A percentile compares a stretch with the other conserved stretches of the same genome.
Evolutionary conservation across 2,888 invertebrate genomes (phyloP).

Genomic region (Alitta virens): DNA sequence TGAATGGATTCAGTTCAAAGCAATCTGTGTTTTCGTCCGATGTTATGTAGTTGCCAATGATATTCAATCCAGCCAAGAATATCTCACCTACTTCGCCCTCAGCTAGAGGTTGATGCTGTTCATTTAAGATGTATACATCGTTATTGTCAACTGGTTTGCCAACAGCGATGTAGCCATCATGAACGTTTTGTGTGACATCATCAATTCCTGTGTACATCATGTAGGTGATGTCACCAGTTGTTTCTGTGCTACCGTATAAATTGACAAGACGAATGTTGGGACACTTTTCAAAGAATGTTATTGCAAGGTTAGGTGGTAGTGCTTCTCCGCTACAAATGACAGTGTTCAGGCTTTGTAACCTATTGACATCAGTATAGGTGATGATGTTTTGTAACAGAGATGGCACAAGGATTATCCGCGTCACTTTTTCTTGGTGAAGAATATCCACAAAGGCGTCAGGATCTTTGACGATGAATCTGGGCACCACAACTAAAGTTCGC

Average conservation of each 20-base stretch:
- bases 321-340: slow-evolving; percentile 90
- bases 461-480: slow-evolving; percentile 73
- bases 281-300: slow-evolving; percentile 70
- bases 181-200: slow-evolving; percentile 32
- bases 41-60: slow-evolving; percentile 72
- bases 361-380: slow-evolving; percentile 1
- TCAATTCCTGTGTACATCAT: slow-evolving; percentile 65
- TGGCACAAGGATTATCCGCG: slow-evolving; percentile 69
- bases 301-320: slow-evolving; percentile 69
- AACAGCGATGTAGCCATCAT: slow-evolving; percentile 74
- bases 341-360: slow-evolving; percentile 58
- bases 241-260: slow-evolving; percentile 88
- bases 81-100: slow-evolving; percentile 78
- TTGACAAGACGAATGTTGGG: slow-evolving; percentile 58
- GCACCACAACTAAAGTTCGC: slow-evolving; percentile 70
- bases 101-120: slow-evolving; percentile 68
- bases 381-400: slow-evolving; percentile 64
- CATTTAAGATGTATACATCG: slow-evolving; percentile 76
- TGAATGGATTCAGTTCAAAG: not conserved
- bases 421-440: slow-evolving; percentile 65
- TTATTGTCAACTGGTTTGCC: slow-evolving; percentile 79
- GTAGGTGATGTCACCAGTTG: slow-evolving; percentile 87
- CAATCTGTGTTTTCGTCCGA: not conserved
- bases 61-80: slow-evolving; percentile 76
- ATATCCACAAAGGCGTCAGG: slow-evolving; percentile 72